A percentile compares a stretch with the other conserved stretches of the same genome.
Evolutionary conservation across 2,113 vertebrate genomes (phyloP).

Genomic region (Pica pica): DNA sequence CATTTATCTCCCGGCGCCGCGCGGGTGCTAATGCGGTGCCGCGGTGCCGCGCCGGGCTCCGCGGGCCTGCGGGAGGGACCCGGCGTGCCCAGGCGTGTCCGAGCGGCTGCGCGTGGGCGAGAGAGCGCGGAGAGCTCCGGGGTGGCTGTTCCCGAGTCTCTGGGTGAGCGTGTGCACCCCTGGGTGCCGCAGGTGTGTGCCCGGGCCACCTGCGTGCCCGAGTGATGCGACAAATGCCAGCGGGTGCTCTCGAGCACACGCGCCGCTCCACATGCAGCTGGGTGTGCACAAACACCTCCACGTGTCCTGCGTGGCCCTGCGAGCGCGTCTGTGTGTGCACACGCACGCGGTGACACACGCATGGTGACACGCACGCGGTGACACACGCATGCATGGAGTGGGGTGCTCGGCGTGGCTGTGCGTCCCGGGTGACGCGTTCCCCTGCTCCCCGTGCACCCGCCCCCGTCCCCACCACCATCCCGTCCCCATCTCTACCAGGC

Average conservation of each 20-base stretch:
- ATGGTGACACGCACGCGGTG: fast-evolving
- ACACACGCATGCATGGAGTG: fast-evolving
- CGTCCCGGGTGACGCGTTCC: neutral
- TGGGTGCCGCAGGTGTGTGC: neutral
- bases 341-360: neutral
- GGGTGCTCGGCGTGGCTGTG: neutral
- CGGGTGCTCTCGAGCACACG: fast-evolving
- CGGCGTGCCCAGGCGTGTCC: neutral
- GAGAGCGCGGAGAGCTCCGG: fast-evolving
- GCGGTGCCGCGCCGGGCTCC: neutral
- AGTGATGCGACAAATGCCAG: fast-evolving
- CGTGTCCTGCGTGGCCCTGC: neutral
- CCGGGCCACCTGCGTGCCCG: neutral
- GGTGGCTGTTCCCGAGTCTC: fast-evolving
- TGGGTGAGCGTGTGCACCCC: fast-evolving
- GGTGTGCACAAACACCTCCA: fast-evolving
- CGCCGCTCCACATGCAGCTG: fast-evolving
- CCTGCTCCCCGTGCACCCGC: neutral
- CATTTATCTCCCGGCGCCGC: constrained; percentile 58
- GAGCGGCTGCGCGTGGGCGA: neutral
- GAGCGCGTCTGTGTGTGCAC: fast-evolving
- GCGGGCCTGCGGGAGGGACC: neutral
- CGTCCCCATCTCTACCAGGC: too few relatives aligned
- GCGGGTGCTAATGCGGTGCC: constrained; percentile 50
- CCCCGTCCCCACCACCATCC: neutral